phyloP scores from a whole-genome alignment of 2,113 vertebrate species.

The Empidonax traillii region DNA sequence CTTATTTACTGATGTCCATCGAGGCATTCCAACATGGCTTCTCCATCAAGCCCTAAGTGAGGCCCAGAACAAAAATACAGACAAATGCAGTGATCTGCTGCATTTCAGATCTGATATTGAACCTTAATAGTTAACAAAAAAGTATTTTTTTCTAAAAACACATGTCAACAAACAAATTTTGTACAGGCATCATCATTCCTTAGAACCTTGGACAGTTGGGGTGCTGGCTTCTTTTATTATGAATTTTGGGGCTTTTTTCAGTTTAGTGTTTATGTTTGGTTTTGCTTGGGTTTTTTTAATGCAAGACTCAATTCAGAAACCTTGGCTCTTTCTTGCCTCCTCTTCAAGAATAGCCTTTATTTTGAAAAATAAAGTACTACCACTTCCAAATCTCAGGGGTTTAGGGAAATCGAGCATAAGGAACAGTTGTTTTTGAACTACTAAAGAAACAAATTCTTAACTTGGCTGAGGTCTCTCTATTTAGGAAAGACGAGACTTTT shows the following conservation, averaged over 20 bases:
- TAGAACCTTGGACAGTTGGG: background rate
- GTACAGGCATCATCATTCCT: background rate
- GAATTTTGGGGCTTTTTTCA: accelerated
- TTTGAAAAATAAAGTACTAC: background rate
- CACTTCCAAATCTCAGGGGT: background rate
- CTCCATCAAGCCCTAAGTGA: background rate
- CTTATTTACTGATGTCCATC: background rate
- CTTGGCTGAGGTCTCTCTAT: background rate
- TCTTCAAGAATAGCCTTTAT: background rate
- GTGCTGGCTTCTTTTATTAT: background rate
- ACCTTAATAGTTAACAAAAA: background rate
- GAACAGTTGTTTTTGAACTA: background rate
- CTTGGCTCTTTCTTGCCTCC: background rate
- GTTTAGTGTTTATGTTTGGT: background rate
- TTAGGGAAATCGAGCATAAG: background rate
- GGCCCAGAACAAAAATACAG: background rate
- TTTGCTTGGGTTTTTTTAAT: background rate
- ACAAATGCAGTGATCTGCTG: background rate
- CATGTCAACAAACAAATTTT: background rate
- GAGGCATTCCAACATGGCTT: background rate
- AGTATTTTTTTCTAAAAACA: background rate
- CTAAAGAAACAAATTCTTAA: background rate
- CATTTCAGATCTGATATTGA: background rate
- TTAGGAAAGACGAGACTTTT: background rate
- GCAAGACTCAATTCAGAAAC: background rate